phyloP scores from a whole-genome alignment of 2,797 vertebrate species.

The Pagetopsis macropterus region DNA sequence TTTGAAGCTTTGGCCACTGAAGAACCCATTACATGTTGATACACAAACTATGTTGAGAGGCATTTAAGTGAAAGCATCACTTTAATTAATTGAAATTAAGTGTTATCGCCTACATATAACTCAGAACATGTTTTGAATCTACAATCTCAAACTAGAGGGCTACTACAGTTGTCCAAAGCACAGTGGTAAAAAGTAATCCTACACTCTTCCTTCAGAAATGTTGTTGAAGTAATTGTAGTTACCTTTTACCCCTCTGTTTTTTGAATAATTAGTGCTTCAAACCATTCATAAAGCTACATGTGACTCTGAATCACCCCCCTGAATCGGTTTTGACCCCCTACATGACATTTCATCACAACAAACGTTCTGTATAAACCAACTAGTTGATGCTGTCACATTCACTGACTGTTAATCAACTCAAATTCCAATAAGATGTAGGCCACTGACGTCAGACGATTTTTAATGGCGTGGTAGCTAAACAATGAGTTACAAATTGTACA shows the following conservation, averaged over 20 bases:
- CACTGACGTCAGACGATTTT: no score
- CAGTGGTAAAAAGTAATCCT: no score
- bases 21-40: no score
- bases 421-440: conserved; percentile 1
- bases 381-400: conserved; percentile 36
- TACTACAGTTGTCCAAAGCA: background rate
- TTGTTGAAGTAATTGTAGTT: background rate
- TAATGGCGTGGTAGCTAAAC: conserved; percentile 9
- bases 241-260: background rate
- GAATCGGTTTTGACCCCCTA: conserved; percentile 6
- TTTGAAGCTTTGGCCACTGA: no score
- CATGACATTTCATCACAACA: conserved; percentile 10
- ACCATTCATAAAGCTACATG: conserved; percentile 1
- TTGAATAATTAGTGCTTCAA: background rate
- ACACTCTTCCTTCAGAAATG: background rate
- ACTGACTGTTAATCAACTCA: conserved; percentile 17
- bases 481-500: background rate
- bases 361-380: conserved; percentile 14
- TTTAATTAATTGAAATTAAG: background rate
- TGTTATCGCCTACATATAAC: background rate
- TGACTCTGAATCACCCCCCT: background rate
- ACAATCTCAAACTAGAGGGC: background rate
- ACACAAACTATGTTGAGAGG: no score
- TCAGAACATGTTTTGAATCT: no score
- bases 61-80: background rate